These are phyloP conservation scores for Agonopterix arenella DNA, from an alignment of 2,888 invertebrate genomes.

Conservation along the genomic window DNA sequence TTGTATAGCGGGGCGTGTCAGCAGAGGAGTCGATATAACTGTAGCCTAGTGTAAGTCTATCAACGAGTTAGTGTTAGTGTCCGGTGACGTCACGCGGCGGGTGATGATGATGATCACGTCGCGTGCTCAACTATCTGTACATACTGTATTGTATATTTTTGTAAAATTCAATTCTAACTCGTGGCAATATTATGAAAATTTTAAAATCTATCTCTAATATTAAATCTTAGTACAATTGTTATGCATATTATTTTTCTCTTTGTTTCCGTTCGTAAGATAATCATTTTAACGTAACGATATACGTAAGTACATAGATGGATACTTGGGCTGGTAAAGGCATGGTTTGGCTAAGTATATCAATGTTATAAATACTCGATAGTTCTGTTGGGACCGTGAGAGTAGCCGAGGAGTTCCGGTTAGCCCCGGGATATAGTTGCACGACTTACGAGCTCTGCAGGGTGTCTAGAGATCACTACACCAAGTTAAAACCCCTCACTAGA, in stretches of 20 bases:
- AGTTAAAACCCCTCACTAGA: too few relatives aligned
- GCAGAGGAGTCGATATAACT: background rate
- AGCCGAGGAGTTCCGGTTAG: too few relatives aligned
- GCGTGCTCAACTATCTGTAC: slow-evolving; percentile 69
- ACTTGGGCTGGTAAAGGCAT: too few relatives aligned
- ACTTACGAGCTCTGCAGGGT: too few relatives aligned
- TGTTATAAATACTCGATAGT: too few relatives aligned
- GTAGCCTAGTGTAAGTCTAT: slow-evolving; percentile 48
- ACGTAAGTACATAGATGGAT: background rate
- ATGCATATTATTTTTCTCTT: slow-evolving; percentile 15
- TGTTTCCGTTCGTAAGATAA: background rate
- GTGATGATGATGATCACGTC: slow-evolving; percentile 16
- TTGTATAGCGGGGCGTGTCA: background rate
- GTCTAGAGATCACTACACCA: too few relatives aligned
- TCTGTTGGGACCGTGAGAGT: too few relatives aligned
- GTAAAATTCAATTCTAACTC: slow-evolving; percentile 68
- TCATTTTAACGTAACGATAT: background rate
- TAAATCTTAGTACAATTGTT: slow-evolving; percentile 67
- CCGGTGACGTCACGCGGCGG: slow-evolving; percentile 5
- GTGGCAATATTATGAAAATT: slow-evolving; percentile 69
- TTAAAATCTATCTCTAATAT: slow-evolving; percentile 62
- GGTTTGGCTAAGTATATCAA: too few relatives aligned
- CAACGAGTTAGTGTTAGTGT: slow-evolving; percentile 69
- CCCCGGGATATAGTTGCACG: too few relatives aligned
- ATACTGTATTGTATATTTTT: slow-evolving; percentile 75